phyloP scores from a whole-genome alignment of 2,797 vertebrate species.

The Remorina albescens region DNA sequence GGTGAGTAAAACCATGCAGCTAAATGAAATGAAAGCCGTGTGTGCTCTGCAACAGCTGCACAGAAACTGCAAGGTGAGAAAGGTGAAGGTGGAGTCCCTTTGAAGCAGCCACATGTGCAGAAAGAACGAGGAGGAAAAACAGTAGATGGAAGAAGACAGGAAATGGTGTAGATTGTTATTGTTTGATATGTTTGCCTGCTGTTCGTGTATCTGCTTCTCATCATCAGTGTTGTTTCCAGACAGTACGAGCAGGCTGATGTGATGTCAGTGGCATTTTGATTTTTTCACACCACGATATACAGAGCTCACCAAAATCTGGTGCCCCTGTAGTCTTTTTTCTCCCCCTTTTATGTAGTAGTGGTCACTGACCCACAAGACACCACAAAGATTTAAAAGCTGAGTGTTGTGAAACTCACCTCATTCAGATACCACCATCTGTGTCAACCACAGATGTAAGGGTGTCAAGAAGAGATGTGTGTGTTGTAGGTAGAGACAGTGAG shows the following conservation, averaged over 20 bases:
- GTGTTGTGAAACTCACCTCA: constrained; percentile 61
- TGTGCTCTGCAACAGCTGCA: constrained; percentile 37
- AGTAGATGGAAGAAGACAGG: constrained; percentile 54
- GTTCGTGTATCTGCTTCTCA: constrained; percentile 5
- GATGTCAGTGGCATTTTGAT: accelerated
- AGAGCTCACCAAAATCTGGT: background rate
- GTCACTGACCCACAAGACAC: background rate
- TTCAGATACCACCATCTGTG: constrained; percentile 40
- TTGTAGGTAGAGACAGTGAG: background rate
- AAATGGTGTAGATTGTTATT: constrained; percentile 62
- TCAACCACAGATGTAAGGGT: constrained; percentile 66
- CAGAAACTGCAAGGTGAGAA: constrained; percentile 71
- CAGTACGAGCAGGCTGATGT: background rate
- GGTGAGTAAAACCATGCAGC: constrained; percentile 23
- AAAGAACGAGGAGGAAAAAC: background rate
- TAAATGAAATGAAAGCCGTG: constrained; percentile 43
- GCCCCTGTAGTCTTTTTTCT: background rate
- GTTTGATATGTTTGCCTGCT: constrained; percentile 25
- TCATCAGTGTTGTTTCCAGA: constrained; percentile 15
- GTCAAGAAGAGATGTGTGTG: no score
- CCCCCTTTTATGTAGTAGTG: background rate
- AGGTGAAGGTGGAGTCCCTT: constrained; percentile 45
- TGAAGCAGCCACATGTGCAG: constrained; percentile 58
- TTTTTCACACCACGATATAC: accelerated
- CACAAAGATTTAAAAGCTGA: background rate